phyloP scores from a whole-genome alignment of 1,140 invertebrate species.

The Conopomorpha cramerella region DNA sequence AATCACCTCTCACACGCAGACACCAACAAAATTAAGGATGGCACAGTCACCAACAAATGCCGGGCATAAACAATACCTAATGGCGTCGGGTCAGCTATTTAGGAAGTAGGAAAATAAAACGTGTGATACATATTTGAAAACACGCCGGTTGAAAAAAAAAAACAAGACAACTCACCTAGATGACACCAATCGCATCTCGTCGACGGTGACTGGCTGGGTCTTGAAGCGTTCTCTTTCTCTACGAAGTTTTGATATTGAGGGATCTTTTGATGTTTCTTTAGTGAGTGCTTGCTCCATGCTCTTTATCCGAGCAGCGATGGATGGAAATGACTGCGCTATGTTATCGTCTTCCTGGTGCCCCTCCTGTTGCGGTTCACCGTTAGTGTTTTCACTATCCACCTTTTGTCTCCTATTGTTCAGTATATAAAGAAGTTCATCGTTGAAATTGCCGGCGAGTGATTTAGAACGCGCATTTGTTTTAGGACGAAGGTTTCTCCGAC shows the following conservation, averaged over 20 bases:
- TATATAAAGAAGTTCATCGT: conserved; percentile 50
- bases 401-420: conserved; percentile 45
- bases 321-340: conserved; percentile 39
- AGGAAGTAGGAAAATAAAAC: neutral
- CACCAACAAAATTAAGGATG: conserved; percentile 16
- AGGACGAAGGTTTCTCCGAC: conserved; percentile 50
- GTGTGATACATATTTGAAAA: neutral
- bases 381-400: conserved; percentile 33
- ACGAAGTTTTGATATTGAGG: conserved; percentile 31
- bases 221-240: conserved; percentile 63
- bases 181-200: conserved; percentile 62
- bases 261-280: conserved; percentile 29
- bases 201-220: conserved; percentile 70
- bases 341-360: conserved; percentile 12
- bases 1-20: conserved; percentile 38
- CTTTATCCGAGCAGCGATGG: conserved; percentile 54
- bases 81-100: too few species aligned
- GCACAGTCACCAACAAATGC: conserved; percentile 7
- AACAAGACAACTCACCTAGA: conserved; percentile 51
- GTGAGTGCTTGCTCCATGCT: conserved; percentile 52
- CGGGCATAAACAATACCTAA: conserved; percentile 6
- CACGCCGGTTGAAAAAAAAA: conserved; percentile 5
- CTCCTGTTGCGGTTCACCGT: too few species aligned
- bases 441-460: conserved; percentile 49
- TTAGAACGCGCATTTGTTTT: conserved; percentile 46